Evolutionary conservation across 2,888 invertebrate species (phyloP), one percentile per base, ranked within the genome.

Genomic region (Agrochola lota): DNA sequence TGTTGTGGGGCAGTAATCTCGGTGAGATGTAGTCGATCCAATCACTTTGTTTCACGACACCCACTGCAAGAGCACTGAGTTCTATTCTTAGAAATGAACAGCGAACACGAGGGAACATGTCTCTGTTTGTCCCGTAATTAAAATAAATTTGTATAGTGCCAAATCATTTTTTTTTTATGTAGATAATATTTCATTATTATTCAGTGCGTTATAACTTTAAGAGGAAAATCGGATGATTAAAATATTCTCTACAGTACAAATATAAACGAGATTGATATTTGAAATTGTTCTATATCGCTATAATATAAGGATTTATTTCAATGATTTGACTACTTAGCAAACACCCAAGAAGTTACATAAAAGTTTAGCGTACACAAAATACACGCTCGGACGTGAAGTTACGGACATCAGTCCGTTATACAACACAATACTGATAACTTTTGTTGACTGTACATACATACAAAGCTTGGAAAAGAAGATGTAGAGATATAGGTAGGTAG

Each of bases 1-100:
- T 17, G 6, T 3, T 46, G 52, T 73, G 35, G 40, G 35, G 15
- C 40, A 46, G 80, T 74, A 72, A 79, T 83, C 75, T 55, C 57
- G 11, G 62, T 62, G 68, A 78, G 55, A 64, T n/a, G 63, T 71
- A 52, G 66, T 26, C 83, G 23, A 75, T 84, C 62, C 77, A 81
- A 77, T 85, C 71, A 77, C 83, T 85, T 77, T 70, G 67, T 64
- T 30, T 49, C 63, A 52, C 20, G 20, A 30, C 49, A 30, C 62
- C 15, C 43, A 17, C 35, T 17, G 9, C 35, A 35, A 12, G 62
- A 52, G 49, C 12, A 30, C 11, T n/a, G 55, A 46, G 12, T 26
- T 43, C 52, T 46, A 73, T 78, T 80, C 59, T 5, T 63, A 63
- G 35, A 63, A 26, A 49, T 49, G 52, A 71, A 40, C 35, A 26